A percentile compares a stretch with the other conserved stretches of the same genome.
Evolutionary conservation across 2,113 vertebrate genomes (phyloP).

Genomic region (Lampris megalopsis): DNA sequence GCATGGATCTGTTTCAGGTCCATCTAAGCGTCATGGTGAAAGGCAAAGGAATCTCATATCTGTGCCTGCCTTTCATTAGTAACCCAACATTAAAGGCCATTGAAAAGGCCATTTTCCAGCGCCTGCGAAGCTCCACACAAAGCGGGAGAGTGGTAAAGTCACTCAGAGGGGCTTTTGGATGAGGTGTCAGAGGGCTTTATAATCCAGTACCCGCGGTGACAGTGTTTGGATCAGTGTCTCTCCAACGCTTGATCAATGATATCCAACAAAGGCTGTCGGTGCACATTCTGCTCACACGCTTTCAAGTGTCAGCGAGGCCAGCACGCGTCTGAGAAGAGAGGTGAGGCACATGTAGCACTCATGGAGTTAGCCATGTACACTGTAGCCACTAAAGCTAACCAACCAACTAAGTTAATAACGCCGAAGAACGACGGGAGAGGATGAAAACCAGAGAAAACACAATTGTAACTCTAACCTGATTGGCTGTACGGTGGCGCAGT

Average conservation of each 20-base stretch:
- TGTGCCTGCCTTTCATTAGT: too few species aligned
- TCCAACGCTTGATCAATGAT: conserved; percentile 44
- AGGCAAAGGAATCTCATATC: too few species aligned
- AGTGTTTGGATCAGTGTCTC: conserved; percentile 55
- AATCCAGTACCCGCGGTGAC: conserved; percentile 30
- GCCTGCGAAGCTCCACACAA: not conserved
- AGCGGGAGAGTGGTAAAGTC: not conserved
- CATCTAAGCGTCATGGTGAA: too few species aligned
- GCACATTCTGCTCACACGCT: conserved; percentile 44
- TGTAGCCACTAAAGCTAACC: not conserved
- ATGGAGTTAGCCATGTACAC: conserved; percentile 29
- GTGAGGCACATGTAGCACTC: conserved; percentile 2
- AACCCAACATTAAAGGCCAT: too few species aligned
- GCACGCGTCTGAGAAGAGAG: conserved; percentile 42
- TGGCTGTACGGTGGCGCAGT: too few species aligned
- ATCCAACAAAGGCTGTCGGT: conserved; percentile 46
- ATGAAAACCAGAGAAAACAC: too few species aligned
- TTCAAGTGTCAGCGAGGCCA: conserved; percentile 14
- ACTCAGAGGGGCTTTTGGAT: not conserved
- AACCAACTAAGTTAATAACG: too few species aligned
- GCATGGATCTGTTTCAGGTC: too few species aligned
- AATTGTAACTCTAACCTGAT: too few species aligned
- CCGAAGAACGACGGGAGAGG: too few species aligned
- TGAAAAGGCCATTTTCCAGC: not conserved
- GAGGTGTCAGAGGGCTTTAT: conserved; percentile 12